These are phyloP conservation scores for Lamprologus ornatipinnis DNA, from an alignment of 2,113 vertebrate genomes.

Conservation along the genomic window DNA sequence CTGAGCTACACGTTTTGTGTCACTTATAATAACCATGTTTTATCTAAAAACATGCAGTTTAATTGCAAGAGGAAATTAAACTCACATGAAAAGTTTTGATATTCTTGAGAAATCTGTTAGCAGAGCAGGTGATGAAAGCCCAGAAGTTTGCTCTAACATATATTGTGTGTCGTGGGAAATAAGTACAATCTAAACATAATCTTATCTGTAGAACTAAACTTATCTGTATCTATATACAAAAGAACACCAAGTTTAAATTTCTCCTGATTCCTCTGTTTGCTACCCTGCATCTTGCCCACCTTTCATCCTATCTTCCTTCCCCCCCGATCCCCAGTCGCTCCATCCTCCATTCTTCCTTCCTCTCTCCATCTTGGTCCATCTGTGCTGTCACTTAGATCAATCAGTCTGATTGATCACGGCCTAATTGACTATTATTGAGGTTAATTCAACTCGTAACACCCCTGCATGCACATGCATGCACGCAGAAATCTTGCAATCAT, in stretches of 20 bases:
- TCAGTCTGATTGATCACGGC: conserved; percentile 99
- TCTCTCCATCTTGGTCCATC: conserved; percentile 74
- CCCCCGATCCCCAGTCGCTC: not conserved
- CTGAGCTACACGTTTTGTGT: not conserved
- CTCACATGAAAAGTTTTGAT: not conserved
- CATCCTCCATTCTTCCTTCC: conserved; percentile 29
- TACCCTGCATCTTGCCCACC: not conserved
- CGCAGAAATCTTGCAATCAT: not conserved
- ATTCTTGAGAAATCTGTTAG: not conserved
- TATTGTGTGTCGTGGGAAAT: not conserved
- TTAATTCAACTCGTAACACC: conserved; percentile 96
- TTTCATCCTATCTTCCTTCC: not conserved
- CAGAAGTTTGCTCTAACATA: not conserved
- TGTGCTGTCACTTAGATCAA: conserved; percentile 95
- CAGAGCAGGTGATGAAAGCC: not conserved
- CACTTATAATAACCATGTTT: not conserved
- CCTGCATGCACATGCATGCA: conserved; percentile 52
- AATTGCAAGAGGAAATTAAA: not conserved
- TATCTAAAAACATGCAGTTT: not conserved
- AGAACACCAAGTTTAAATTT: not conserved
- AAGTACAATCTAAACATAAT: not conserved
- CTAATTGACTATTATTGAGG: conserved; percentile 94
- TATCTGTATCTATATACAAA: not conserved
- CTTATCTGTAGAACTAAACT: not conserved
- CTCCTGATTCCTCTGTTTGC: not conserved